Conservation (phyloP, 2,113 vertebrate species). For the Synchiropus splendidus region DNA sequence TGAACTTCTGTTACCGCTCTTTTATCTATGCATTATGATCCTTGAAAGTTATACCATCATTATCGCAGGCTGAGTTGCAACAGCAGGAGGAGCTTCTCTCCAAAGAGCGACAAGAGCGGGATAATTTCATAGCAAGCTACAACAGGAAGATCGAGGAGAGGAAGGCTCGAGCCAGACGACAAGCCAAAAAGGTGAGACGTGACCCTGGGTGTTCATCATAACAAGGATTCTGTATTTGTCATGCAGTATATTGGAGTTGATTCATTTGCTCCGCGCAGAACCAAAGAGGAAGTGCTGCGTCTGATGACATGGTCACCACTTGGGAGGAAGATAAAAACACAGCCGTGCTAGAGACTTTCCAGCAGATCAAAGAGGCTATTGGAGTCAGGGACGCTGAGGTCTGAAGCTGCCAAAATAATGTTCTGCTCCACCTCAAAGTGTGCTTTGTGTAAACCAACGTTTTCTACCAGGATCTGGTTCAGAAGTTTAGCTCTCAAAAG, state of each 20-base stretch:
- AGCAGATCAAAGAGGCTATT: slow-evolving; percentile 70
- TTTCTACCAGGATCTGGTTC: slow-evolving; percentile 74
- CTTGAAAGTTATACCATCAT: too few relatives aligned
- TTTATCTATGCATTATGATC: slow-evolving; percentile 23
- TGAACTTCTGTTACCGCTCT: too few relatives aligned
- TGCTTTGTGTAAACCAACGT: too few relatives aligned
- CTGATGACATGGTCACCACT: too few relatives aligned
- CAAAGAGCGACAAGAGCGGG: slow-evolving; percentile 69
- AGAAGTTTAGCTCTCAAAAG: slow-evolving; percentile 69
- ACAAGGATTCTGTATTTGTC: slow-evolving; percentile 19
- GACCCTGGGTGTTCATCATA: slow-evolving; percentile 5
- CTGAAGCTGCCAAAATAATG: too few relatives aligned
- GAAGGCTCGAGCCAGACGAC: slow-evolving; percentile 64
- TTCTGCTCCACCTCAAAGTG: too few relatives aligned
- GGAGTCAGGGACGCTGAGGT: slow-evolving; percentile 67
- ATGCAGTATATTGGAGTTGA: slow-evolving; percentile 57
- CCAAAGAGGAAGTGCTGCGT: slow-evolving; percentile 1
- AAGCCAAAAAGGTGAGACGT: slow-evolving; percentile 73
- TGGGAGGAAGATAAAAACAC: slow-evolving; percentile 52
- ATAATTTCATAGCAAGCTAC: slow-evolving; percentile 58
- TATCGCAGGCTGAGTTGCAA: slow-evolving; percentile 69
- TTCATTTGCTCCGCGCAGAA: slow-evolving; percentile 54
- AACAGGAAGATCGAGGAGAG: slow-evolving; percentile 69
- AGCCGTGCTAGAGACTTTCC: slow-evolving; percentile 63
- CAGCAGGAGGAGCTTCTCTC: slow-evolving; percentile 65